phyloP scores from a whole-genome alignment of 2,888 invertebrate species.

The Synergus japonicus region DNA sequence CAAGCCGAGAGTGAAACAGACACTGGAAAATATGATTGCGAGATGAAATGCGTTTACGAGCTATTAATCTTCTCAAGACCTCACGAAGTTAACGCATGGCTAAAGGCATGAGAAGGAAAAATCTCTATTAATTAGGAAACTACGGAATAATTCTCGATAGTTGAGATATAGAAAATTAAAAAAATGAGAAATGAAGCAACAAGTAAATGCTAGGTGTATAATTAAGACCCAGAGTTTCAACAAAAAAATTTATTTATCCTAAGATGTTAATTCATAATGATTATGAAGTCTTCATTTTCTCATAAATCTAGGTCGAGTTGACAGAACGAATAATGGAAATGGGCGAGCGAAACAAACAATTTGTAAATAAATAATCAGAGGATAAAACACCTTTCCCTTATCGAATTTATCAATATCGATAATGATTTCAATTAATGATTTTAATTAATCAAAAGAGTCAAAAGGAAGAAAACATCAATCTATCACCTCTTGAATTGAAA shows the following conservation, averaged over 20 bases:
- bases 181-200: not conserved
- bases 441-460: not conserved
- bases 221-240: not conserved
- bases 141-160: not conserved
- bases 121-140: constrained; percentile 12
- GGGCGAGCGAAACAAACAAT: not conserved
- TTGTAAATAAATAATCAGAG: not conserved
- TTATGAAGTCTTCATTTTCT: not conserved
- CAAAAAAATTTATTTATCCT: not conserved
- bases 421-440: too few relatives aligned
- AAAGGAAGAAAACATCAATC: not conserved
- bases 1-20: constrained; percentile 35
- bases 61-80: constrained; percentile 12
- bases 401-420: too few relatives aligned
- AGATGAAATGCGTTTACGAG: not conserved
- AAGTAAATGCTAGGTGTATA: not conserved
- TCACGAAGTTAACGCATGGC: not conserved
- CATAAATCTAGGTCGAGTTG: not conserved
- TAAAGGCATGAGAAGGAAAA: not conserved
- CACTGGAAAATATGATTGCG: not conserved
- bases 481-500: constrained; percentile 6
- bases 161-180: not conserved
- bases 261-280: not conserved
- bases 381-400: too few relatives aligned
- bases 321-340: not conserved